Base-by-base conservation (phyloP, 1,140 invertebrate genomes). In the Atta texana region DNA sequence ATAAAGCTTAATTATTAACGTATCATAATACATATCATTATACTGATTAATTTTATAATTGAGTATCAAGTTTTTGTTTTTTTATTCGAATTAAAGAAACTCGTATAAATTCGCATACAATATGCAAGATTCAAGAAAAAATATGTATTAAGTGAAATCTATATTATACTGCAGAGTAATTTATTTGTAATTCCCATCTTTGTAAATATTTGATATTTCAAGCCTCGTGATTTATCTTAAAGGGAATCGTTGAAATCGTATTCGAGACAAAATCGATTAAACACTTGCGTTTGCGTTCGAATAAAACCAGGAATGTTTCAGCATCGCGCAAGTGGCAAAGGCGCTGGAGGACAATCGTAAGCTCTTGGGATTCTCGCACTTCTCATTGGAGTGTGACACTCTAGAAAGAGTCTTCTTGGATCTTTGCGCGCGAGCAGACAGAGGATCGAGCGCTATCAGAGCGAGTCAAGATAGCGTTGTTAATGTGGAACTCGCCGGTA, bases 331-430 rank as follows among this genome's bases (percentile, higher is more conserved):
- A 39, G 90, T 95, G 3, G 95, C 94, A 71, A 92, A 94, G 78
- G 87, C 92, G 16, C 88, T 96, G 59, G 96, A 96, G 76, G 90
- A 93, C n/a, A 94, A 92, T 49, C 92, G 94, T 81, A 80, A 91
- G 4, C 90, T 87, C 16, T 91, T 96, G 24, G 95, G 94, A 10
- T 96, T 94, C 91, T 92, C 93, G 2, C 93, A 91, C 87, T 95
- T 95, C 81, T 94, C 93, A 49, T 75, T 96, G 91, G 96, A 96
- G 92, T 96, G 96, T 90, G 96, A 96, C 90, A 96, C 94, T 18
- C 92, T 96, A 59, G 96, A 96, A 86, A 95, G 95, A 75, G 96
- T 96, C 34, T 96, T 96, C 90, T 93, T 96, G 88, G 94, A 96
- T 86, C 93, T 96, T 51, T 96, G 95, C 85, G 85, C 93, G 14